phyloP scores from a whole-genome alignment of 2,113 vertebrate genomes.

The Triplophysa rosa region DNA sequence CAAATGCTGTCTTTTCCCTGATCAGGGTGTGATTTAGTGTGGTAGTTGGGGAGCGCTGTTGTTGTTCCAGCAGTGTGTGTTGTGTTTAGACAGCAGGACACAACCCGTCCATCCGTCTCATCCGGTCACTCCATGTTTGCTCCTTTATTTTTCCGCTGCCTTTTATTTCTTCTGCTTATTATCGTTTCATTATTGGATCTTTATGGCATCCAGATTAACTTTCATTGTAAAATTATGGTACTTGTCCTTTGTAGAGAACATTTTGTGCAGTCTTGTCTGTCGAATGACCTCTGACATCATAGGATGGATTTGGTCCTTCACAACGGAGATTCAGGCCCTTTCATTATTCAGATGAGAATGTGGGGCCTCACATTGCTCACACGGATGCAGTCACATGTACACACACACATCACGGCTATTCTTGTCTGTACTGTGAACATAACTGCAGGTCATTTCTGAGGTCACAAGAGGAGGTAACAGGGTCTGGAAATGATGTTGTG shows the following conservation, averaged over 20 bases:
- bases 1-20: background rate
- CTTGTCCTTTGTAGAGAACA: too few species aligned
- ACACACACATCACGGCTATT: constrained; percentile 10
- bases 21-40: background rate
- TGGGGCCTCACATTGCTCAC: background rate
- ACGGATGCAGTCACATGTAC: background rate
- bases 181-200: too few species aligned
- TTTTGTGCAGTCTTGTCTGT: background rate
- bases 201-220: background rate
- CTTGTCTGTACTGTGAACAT: background rate
- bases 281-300: background rate
- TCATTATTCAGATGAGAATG: background rate
- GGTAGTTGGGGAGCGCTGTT: constrained; percentile 7
- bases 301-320: background rate
- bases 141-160: too few species aligned
- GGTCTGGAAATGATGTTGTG: constrained; percentile 18
- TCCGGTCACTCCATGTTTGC: background rate
- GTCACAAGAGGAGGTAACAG: constrained; percentile 13
- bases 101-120: background rate
- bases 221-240: background rate
- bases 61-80: constrained; percentile 46
- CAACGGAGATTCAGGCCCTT: background rate
- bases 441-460: constrained; percentile 22
- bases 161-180: background rate
- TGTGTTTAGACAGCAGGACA: constrained; percentile 46